Evolutionary conservation across 2,888 invertebrate genomes (phyloP).

Genomic region (Deilephila elpenor): DNA sequence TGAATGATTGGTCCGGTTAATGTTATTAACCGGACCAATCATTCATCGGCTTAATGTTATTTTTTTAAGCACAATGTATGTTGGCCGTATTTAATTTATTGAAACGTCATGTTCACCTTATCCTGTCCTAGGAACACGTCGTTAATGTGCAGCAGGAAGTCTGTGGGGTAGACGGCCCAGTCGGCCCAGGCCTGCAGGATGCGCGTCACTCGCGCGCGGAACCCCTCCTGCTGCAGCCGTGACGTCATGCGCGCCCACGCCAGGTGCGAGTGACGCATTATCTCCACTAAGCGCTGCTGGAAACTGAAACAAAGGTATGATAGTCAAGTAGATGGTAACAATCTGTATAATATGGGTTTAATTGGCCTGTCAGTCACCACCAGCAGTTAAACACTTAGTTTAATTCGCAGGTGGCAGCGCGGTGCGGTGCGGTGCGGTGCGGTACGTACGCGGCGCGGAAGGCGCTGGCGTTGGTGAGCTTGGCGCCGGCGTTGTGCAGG

Average conservation of each 20-base stretch:
- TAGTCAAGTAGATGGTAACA: no score
- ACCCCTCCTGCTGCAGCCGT: conserved; percentile 97
- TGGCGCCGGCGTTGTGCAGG: conserved; percentile 97
- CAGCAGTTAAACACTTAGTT: no score
- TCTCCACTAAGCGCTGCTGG: conserved; percentile 87
- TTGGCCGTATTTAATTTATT: rapidly evolving
- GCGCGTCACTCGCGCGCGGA: conserved; percentile 94
- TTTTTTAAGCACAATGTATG: no score
- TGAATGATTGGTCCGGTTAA: no score
- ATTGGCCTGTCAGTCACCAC: no score
- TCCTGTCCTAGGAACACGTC: conserved; percentile 94
- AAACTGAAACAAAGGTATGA: conserved; percentile 84
- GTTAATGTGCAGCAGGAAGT: conserved; percentile 94
- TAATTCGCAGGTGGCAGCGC: no score
- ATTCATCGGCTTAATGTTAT: no score
- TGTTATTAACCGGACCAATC: no score
- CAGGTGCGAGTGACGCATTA: conserved; percentile 85
- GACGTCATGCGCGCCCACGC: conserved; percentile 90
- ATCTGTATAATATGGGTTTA: no score
- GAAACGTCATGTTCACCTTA: conserved; percentile 49
- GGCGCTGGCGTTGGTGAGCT: conserved; percentile 97
- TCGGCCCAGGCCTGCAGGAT: conserved; percentile 99
- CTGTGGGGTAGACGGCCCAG: conserved; percentile 97
- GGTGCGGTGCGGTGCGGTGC: no score
- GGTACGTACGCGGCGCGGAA: conserved; percentile 92